phyloP scores from a whole-genome alignment of 2,888 invertebrate species.

The Bombylius discolor region DNA sequence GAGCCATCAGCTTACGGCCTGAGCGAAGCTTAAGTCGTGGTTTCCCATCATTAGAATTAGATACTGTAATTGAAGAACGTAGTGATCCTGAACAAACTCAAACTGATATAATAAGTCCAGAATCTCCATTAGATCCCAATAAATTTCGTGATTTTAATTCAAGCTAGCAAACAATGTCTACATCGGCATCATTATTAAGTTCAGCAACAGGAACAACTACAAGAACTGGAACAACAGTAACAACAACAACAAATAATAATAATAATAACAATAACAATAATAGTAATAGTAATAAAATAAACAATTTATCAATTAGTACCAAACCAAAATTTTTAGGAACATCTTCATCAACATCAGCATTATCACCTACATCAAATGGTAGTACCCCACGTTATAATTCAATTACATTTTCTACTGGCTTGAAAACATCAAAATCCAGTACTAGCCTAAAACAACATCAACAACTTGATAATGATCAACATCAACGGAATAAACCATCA shows the following conservation, averaged over 20 bases:
- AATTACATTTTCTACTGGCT: background rate
- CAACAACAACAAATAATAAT: constrained; percentile 7
- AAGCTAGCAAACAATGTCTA: constrained; percentile 16
- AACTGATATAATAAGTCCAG: constrained; percentile 34
- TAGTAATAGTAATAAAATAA: background rate
- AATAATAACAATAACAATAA: background rate
- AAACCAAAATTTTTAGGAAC: background rate
- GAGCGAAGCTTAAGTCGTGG: constrained; percentile 56
- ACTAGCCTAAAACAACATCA: constrained; percentile 5
- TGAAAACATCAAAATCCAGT: background rate
- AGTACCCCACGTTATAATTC: background rate
- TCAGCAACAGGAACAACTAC: constrained; percentile 9
- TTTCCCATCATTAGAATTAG: constrained; percentile 66
- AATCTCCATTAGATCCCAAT: constrained; percentile 32
- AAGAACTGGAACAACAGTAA: constrained; percentile 9
- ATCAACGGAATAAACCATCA: constrained; percentile 7
- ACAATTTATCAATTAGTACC: too few relatives aligned
- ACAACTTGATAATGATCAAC: constrained; percentile 9
- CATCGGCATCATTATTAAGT: background rate
- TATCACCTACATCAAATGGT: background rate
- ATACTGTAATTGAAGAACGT: constrained; percentile 71
- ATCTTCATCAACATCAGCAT: background rate
- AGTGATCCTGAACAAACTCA: constrained; percentile 64
- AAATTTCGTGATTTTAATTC: constrained; percentile 31
- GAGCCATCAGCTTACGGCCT: constrained; percentile 48